A percentile compares a stretch with the other conserved stretches of the same genome.
These are phyloP conservation scores for Chamaea fasciata DNA, from an alignment of 2,113 vertebrate species.

Conservation along the genomic window DNA sequence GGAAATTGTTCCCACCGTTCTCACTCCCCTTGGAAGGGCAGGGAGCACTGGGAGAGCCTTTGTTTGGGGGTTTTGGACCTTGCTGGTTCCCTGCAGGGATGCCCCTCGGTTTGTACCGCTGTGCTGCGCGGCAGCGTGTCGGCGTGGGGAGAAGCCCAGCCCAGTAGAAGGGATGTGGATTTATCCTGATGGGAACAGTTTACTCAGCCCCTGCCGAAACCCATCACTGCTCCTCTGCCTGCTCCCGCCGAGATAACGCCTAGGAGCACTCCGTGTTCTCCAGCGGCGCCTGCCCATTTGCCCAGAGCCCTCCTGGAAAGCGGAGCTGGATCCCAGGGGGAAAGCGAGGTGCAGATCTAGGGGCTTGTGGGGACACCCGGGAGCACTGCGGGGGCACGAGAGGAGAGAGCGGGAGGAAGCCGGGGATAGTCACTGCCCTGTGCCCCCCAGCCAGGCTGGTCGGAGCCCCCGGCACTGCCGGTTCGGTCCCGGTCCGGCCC, in stretches of 20 bases:
- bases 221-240: neutral
- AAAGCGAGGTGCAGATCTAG: neutral
- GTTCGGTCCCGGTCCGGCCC: neutral
- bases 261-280: neutral
- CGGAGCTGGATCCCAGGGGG: accelerated
- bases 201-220: neutral
- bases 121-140: neutral
- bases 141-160: neutral
- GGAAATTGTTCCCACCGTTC: conserved; percentile 4
- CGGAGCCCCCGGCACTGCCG: neutral
- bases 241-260: neutral
- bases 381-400: neutral
- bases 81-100: neutral
- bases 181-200: neutral
- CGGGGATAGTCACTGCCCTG: neutral
- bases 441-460: neutral
- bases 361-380: neutral
- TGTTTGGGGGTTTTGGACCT: neutral
- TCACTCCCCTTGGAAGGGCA: neutral
- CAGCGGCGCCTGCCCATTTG: neutral
- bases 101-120: neutral
- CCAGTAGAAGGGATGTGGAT: neutral
- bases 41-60: neutral
- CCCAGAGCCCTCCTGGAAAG: neutral
- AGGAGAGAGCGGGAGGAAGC: neutral